Evolutionary conservation across 2,888 invertebrate species (phyloP).

Genomic region (Patella depressa): DNA sequence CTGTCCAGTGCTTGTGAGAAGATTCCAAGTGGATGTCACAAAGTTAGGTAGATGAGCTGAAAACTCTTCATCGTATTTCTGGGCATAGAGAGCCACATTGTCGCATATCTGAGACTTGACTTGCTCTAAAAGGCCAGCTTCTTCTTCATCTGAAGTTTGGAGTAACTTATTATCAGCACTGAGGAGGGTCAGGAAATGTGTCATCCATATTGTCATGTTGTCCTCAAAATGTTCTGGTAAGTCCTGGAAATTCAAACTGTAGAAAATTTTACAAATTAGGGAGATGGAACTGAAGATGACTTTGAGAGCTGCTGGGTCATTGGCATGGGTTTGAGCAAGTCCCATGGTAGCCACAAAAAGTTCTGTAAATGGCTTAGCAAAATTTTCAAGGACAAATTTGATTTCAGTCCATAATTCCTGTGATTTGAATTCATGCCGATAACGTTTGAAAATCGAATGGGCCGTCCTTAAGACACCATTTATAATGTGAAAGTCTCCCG

Average conservation of each 20-base stretch:
- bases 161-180: slow-evolving; percentile 83
- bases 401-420: slow-evolving; percentile 96
- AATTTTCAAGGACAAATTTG: slow-evolving; percentile 92
- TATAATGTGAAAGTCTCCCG: slow-evolving; percentile 92
- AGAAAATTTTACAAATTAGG: slow-evolving; percentile 94
- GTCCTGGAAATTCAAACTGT: slow-evolving; percentile 97
- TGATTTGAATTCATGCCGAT: slow-evolving; percentile 95
- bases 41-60: slow-evolving; percentile 88
- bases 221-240: slow-evolving; percentile 99
- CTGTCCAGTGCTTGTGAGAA: slow-evolving; percentile 87
- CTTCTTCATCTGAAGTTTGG: slow-evolving; percentile 83
- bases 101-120: slow-evolving; percentile 96
- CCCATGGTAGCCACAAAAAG: slow-evolving; percentile 89
- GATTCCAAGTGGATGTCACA: slow-evolving; percentile 94
- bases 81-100: slow-evolving; percentile 92
- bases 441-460: slow-evolving; percentile 95
- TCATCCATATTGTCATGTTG: slow-evolving; percentile 96
- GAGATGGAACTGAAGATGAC: slow-evolving; percentile 91
- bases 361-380: slow-evolving; percentile 94
- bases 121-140: slow-evolving; percentile 90
- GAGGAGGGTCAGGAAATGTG: slow-evolving; percentile 86
- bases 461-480: slow-evolving; percentile 95
- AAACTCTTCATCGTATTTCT: slow-evolving; percentile 98
- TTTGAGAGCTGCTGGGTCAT: slow-evolving; percentile 83
- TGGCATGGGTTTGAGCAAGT: slow-evolving; percentile 82